Evolutionary conservation across 1,140 invertebrate genomes (phyloP), one percentile per base, ranked within the genome.

Genomic region (Batillaria attramentaria): DNA sequence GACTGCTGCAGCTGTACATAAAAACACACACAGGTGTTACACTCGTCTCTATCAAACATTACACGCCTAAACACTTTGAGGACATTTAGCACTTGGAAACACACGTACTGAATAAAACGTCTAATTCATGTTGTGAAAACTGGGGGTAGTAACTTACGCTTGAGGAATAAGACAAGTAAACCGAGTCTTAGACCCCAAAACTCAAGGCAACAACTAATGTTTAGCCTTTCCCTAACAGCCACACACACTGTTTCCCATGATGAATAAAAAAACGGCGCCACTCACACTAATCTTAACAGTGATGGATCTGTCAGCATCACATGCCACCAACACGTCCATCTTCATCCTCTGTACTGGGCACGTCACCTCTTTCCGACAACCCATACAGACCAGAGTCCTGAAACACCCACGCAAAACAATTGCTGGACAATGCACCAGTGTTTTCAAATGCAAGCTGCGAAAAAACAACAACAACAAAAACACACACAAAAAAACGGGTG

Each of bases 311-410:
- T 62, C n/a, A 42, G 35, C n/a, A 10, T n/a, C 18, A n/a, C 2
- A 16, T 1, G 24, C 31, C 18, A 78, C 46, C 10, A 46, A 43
- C 10, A 70, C 66, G 10, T 78, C 76, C 76, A 78, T 70, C 66
- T 70, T 78, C 76, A 78, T 78, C 50, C 46, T 78, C 50, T 57
- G 66, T 33, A 78, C 31, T 10, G 76, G 76, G 24, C n/a, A 50
- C 18, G 65, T 24, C 66, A 78, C 76, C 37, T 31, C 1, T 35
- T 57, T 70, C 43, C 46, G n/a, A 37, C 76, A 78, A 31, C 66
- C 28, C 16, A 41, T 18, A 57, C 76, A 78, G 13, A 57, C 54
- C 41, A 66, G 50, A 37, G 46, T 31, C 37, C 76, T 78, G 43
- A 35, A 69, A 54, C 20, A 10, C 5, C 28, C 20, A 54, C 3